phyloP scores from a whole-genome alignment of 2,797 vertebrate genomes.

The Apogon hyalosoma region DNA sequence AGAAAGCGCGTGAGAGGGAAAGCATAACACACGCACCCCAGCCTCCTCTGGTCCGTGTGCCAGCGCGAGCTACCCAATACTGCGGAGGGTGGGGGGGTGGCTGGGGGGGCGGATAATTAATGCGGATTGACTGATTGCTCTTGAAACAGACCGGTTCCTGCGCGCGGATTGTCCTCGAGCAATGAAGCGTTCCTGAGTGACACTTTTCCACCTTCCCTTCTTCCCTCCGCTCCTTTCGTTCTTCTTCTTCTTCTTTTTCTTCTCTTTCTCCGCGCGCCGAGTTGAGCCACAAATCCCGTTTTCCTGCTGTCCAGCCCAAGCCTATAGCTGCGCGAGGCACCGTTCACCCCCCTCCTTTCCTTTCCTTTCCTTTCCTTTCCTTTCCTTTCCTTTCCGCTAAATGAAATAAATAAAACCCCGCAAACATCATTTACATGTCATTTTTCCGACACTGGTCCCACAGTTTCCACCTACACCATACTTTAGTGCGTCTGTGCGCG shows the following conservation, averaged over 20 bases:
- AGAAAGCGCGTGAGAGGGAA: conserved; percentile 34
- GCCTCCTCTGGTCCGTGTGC: conserved; percentile 68
- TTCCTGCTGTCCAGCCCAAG: background rate
- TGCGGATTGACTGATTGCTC: conserved; percentile 91
- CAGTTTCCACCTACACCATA: background rate
- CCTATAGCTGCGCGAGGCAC: background rate
- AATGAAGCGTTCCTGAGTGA: conserved; percentile 86
- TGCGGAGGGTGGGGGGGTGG: conserved; percentile 4
- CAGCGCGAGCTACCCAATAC: conserved; percentile 74
- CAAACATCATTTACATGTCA: background rate
- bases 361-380: too few species aligned
- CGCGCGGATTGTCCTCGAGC: conserved; percentile 85
- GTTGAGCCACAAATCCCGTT: background rate
- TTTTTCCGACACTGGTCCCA: background rate
- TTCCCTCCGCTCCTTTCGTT: conserved; percentile 19
- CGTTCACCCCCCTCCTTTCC: too few species aligned
- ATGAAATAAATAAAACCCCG: background rate
- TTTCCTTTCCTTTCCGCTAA: too few species aligned
- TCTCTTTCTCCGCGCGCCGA: background rate
- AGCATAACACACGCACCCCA: conserved; percentile 50
- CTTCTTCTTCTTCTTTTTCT: conserved; percentile 30
- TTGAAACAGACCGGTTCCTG: conserved; percentile 89
- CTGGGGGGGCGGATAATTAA: conserved; percentile 85
- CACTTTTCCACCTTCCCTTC: conserved; percentile 78
- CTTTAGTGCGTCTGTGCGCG: background rate